Base-by-base conservation (phyloP, 2,888 invertebrate species). In the Eupithecia centaureata region DNA sequence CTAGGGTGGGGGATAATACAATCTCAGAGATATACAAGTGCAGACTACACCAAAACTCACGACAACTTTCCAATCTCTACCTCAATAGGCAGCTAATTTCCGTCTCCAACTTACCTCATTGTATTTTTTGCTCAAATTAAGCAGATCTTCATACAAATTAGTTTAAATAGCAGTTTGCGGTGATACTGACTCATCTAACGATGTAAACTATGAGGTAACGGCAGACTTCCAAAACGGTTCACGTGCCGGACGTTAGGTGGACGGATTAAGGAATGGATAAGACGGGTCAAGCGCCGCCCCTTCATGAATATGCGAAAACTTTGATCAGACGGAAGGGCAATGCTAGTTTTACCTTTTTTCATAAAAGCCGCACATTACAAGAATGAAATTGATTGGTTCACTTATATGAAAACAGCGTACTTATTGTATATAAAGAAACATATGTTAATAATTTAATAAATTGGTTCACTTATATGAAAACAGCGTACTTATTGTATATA, bases 111-210 rank as follows among this genome's bases (percentile, higher is more conserved):
- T 57, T 62, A 64, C n/a, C 28, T 68, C 10, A 4, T 22, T 30
- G 7, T n/a, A 58, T 30, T 67, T 70, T 70, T 70, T 70, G 52
- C 27, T 7, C 38, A 64, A 66, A 63, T 66, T 66, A 63, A 61
- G 47, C 57, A 63, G 59, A 65, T 65, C 63, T 58, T 57, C 62
- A 63, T 63, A 59, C 61, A 63, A 69, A 65, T 63, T 59, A 60
- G 65, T 63, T 65, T 65, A 69, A 58, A 70, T 66, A 61, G 61
- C 57, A 51, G 59, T 56, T 68, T 54, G 62, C 61, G 57, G 63
- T 25, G 47, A 30, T 38, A 57, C 35, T 70, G 70, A 70, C 57
- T 70, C 70, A 70, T 30, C 66, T 70, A 66, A 70, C 66, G 56
- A 70, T 57, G 22, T 28, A 10, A 30, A 61, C 57, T 35, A 69